Conservation (phyloP, 2,113 vertebrate genomes). For the Salvelinus fontinalis region DNA sequence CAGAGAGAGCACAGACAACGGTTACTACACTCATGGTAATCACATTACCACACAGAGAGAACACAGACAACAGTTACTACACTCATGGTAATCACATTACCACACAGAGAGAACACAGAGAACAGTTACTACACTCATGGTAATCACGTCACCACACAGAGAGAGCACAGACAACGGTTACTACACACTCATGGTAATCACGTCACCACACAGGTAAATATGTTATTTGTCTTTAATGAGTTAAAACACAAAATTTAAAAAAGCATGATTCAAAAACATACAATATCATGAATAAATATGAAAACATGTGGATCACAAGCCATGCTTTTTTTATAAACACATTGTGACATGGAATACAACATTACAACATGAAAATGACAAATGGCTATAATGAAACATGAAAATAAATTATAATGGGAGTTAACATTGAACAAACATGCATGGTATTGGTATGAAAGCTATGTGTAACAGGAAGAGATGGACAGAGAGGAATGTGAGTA, state of each 20-base stretch:
- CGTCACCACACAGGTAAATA: slow-evolving; percentile 38
- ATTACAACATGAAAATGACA: slow-evolving; percentile 14
- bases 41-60: slow-evolving; percentile 37
- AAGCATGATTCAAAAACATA: slow-evolving; percentile 16
- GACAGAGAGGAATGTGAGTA: neutral
- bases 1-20: no score
- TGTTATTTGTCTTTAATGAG: slow-evolving; percentile 57
- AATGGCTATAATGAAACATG: neutral
- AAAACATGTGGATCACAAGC: slow-evolving; percentile 11
- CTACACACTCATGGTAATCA: slow-evolving; percentile 29
- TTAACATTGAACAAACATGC: slow-evolving; percentile 16
- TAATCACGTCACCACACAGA: no score
- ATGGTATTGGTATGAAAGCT: neutral
- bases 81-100: no score
- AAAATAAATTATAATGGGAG: neutral
- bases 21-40: neutral
- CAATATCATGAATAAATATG: slow-evolving; percentile 12
- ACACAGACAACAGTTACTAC: no score
- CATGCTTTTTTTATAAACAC: neutral
- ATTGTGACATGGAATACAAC: neutral
- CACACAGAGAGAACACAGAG: no score
- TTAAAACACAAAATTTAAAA: slow-evolving; percentile 21
- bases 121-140: no score
- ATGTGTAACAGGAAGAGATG: slow-evolving; percentile 11
- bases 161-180: no score